Conservation (phyloP, 2,113 vertebrate species). For the Hydrolagus affinis region DNA sequence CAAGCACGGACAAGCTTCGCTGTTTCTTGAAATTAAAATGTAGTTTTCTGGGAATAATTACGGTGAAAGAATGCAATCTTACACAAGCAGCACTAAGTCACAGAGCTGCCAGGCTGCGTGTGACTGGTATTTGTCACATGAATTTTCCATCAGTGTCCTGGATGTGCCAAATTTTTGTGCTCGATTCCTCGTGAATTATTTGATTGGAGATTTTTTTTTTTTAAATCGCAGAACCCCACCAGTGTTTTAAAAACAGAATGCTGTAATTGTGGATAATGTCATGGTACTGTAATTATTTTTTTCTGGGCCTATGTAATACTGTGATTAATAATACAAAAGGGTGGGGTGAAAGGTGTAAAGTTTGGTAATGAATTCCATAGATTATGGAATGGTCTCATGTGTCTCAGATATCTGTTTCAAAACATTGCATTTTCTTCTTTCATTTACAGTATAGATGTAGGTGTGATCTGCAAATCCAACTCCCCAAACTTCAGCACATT, state of each 20-base stretch:
- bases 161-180: slow-evolving; percentile 2
- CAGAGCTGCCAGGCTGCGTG: background rate
- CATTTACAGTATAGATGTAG: no score
- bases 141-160: slow-evolving; percentile 6
- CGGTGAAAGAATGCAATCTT: background rate
- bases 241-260: background rate
- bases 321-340: no score
- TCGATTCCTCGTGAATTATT: slow-evolving; percentile 19
- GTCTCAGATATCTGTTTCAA: no score
- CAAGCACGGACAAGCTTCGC: slow-evolving; percentile 18
- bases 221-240: background rate
- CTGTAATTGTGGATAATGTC: background rate
- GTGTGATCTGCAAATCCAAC: no score
- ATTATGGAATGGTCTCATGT: no score
- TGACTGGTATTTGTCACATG: slow-evolving; percentile 25
- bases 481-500: no score
- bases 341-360: no score
- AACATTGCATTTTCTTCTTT: no score
- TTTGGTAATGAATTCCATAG: no score
- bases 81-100: slow-evolving; percentile 10
- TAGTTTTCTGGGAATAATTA: background rate
- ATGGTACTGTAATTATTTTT: slow-evolving; percentile 4
- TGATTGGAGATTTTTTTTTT: background rate
- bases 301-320: background rate
- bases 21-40: background rate